Evolutionary conservation across 2,888 invertebrate species (phyloP).

Genomic region (Gymnosoma rotundatum): DNA sequence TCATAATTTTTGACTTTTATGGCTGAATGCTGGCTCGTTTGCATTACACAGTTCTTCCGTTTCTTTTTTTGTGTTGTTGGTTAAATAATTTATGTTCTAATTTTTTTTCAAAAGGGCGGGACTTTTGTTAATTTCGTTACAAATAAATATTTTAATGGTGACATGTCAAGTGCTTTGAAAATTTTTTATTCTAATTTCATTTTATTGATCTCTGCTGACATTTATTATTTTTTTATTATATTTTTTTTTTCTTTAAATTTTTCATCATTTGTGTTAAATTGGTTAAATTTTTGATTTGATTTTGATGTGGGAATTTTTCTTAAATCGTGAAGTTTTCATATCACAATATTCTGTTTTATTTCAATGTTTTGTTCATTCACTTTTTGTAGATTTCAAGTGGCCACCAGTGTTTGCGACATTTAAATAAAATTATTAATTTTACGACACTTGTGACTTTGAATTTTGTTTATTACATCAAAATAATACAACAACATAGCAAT

Average conservation of each 20-base stretch:
- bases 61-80: not conserved
- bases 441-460: conserved; percentile 54
- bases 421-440: conserved; percentile 79
- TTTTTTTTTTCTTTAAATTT: conserved; percentile 7
- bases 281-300: conserved; percentile 67
- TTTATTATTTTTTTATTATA: conserved; percentile 27
- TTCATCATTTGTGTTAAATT: conserved; percentile 49
- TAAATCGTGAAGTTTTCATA: conserved; percentile 61
- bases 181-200: conserved; percentile 13
- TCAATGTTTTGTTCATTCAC: conserved; percentile 62
- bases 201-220: conserved; percentile 66
- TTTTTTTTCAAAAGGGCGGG: conserved; percentile 17
- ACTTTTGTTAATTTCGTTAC: conserved; percentile 32
- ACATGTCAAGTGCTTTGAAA: conserved; percentile 56
- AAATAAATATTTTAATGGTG: conserved; percentile 37
- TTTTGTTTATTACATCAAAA: conserved; percentile 12
- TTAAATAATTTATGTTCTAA: conserved; percentile 34
- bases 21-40: not conserved
- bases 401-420: conserved; percentile 76
- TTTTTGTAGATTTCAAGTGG: conserved; percentile 75
- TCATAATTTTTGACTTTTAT: conserved; percentile 36
- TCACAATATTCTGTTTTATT: conserved; percentile 70
- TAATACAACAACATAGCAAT: not conserved
- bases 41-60: not conserved
- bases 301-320: conserved; percentile 76